Evolutionary conservation across 2,888 invertebrate genomes (phyloP), one percentile per base, ranked within the genome.

Genomic region (Idaea dimidiata): DNA sequence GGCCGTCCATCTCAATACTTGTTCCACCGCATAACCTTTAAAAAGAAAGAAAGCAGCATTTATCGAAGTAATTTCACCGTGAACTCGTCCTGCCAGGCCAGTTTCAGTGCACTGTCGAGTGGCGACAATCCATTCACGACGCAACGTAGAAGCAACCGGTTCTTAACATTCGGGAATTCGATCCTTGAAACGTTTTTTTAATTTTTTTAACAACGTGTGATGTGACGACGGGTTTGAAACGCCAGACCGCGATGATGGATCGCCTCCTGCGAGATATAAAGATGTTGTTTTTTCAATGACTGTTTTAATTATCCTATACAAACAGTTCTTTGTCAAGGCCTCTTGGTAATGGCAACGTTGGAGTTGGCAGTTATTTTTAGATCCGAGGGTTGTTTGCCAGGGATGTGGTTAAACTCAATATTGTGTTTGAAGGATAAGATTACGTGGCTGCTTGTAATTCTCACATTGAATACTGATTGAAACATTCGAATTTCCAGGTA

Each of bases 241-340:
- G 66, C 73, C 73, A 74, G 73, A 71, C 72, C 61, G 60, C 68
- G 72, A 76, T 78, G 79, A 79, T 72, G 73, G 79, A 78, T 75
- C 70, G 67, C 68, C 66, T 64, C 70, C 72, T 68, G 63, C 54
- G 58, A 64, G 62, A 63, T 68, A 67, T 66, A 70, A 68, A 66
- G 70, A 60, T 64, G 65, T 61, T 68, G 67, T 68, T 62, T 70
- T 68, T 70, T 72, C 70, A 67, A 65, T 68, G 70, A 67, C 67
- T 67, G 65, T 65, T 70, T 68, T 70, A 70, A 70, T 70, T 72
- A 66, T 67, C 66, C 70, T 65, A 65, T 63, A 62, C 64, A 67
- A 66, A 72, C 65, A 70, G 67, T 61, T 18, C 58, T 62, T 60
- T 66, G 66, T 64, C 60, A 63, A 63, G 66, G 56, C 67, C 67